Conservation (phyloP, 2,888 invertebrate genomes). For the Osmoderma eremita region DNA sequence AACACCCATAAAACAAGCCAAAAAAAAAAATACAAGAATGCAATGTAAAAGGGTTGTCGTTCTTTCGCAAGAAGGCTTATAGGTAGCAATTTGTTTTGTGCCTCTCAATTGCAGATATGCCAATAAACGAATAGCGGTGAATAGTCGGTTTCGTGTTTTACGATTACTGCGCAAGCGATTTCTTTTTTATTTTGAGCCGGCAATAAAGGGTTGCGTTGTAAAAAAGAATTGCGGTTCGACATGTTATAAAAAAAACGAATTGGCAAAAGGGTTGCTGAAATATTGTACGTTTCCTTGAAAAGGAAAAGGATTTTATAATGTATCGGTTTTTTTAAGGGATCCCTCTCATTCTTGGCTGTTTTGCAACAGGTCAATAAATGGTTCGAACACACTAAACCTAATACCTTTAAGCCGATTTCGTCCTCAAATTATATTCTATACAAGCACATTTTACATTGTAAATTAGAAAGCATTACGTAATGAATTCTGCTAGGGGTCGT, state of each 20-base stretch:
- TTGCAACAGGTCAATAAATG: conserved; percentile 3
- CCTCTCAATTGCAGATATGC: background rate
- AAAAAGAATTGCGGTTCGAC: conserved; percentile 5
- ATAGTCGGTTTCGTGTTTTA: background rate
- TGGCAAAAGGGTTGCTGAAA: conserved; percentile 16
- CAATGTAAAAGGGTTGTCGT: conserved; percentile 13
- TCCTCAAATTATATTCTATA: too few relatives aligned
- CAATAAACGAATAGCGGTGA: conserved; percentile 4
- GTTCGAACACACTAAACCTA: too few relatives aligned
- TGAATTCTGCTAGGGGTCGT: too few relatives aligned
- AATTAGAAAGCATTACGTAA: too few relatives aligned
- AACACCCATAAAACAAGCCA: too few relatives aligned
- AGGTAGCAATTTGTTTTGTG: conserved; percentile 11
- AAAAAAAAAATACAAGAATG: background rate
- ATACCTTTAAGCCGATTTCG: too few relatives aligned
- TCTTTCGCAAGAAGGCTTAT: background rate
- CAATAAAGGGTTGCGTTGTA: background rate
- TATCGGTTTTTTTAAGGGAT: too few relatives aligned
- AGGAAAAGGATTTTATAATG: background rate
- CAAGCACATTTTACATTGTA: too few relatives aligned
- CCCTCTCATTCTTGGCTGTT: background rate
- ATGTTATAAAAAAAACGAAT: background rate
- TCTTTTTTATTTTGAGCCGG: background rate
- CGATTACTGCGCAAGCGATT: background rate
- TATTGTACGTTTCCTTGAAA: background rate